phyloP scores from a whole-genome alignment of 2,888 invertebrate species.

The Thereva unica region DNA sequence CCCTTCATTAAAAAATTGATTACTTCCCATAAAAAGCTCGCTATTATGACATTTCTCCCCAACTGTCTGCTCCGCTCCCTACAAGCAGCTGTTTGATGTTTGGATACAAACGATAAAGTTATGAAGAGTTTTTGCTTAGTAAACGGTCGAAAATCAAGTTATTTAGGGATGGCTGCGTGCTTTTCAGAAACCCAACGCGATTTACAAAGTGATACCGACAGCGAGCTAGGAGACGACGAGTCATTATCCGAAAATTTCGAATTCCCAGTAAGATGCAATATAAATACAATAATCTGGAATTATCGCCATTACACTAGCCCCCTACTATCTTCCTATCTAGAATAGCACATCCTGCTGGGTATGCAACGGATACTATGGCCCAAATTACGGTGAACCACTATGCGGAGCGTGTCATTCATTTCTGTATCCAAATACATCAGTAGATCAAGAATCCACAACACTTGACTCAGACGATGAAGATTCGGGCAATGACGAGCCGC shows the following conservation, averaged over 20 bases:
- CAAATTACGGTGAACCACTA: conserved; percentile 87
- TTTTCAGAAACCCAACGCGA: conserved; percentile 37
- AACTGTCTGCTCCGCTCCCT: too few relatives aligned
- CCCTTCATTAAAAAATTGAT: too few relatives aligned
- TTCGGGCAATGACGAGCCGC: conserved; percentile 92
- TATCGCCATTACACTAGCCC: neutral
- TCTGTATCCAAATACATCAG: conserved; percentile 69
- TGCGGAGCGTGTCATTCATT: conserved; percentile 92
- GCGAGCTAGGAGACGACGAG: conserved; percentile 46
- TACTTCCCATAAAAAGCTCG: too few relatives aligned
- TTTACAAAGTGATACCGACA: conserved; percentile 37
- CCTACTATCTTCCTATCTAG: conserved; percentile 44
- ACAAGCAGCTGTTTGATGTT: too few relatives aligned
- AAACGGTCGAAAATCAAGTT: neutral
- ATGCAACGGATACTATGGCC: conserved; percentile 91
- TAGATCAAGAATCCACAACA: conserved; percentile 50
- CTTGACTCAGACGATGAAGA: conserved; percentile 84
- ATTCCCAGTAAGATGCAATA: conserved; percentile 44
- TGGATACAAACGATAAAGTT: too few relatives aligned
- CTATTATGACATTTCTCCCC: too few relatives aligned
- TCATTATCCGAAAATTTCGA: conserved; percentile 44
- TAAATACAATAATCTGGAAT: neutral
- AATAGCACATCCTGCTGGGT: conserved; percentile 67
- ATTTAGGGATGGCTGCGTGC: conserved; percentile 38
- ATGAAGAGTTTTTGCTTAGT: too few relatives aligned